phyloP scores from a whole-genome alignment of 2,113 vertebrate genomes.

The Cromileptes altivelis region DNA sequence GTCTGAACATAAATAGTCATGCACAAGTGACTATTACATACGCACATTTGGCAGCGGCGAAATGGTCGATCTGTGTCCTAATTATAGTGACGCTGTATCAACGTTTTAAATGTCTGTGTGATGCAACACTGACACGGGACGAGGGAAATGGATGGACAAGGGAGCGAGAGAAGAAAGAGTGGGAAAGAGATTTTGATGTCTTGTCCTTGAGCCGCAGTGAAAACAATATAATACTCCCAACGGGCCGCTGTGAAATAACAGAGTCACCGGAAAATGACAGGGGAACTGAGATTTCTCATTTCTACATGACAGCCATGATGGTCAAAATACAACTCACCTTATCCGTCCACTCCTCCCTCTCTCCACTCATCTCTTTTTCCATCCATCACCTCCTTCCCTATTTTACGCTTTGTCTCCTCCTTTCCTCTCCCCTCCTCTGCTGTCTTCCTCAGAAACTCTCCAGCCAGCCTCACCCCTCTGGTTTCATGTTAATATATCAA shows the following conservation, averaged over 20 bases:
- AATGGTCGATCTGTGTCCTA: constrained; percentile 69
- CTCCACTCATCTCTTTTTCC: constrained; percentile 49
- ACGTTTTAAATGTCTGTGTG: constrained; percentile 60
- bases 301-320: constrained; percentile 61
- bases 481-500: constrained; percentile 19
- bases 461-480: constrained; percentile 6
- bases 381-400: constrained; percentile 58
- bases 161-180: constrained; percentile 3
- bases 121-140: constrained; percentile 42
- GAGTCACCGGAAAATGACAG: constrained; percentile 66
- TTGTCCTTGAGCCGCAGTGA: constrained; percentile 67
- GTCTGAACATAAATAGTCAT: background rate
- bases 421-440: background rate
- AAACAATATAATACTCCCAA: constrained; percentile 63
- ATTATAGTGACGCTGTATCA: constrained; percentile 70
- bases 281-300: constrained; percentile 46
- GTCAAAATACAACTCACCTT: constrained; percentile 58
- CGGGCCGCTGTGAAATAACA: constrained; percentile 66
- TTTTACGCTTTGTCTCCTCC: background rate
- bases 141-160: constrained; percentile 6
- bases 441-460: constrained; percentile 2
- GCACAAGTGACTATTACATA: constrained; percentile 13
- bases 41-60: constrained; percentile 46
- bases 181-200: constrained; percentile 41
- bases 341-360: constrained; percentile 32